These are phyloP conservation scores for Passer montanus DNA, from an alignment of 2,113 vertebrate genomes.

Conservation along the genomic window DNA sequence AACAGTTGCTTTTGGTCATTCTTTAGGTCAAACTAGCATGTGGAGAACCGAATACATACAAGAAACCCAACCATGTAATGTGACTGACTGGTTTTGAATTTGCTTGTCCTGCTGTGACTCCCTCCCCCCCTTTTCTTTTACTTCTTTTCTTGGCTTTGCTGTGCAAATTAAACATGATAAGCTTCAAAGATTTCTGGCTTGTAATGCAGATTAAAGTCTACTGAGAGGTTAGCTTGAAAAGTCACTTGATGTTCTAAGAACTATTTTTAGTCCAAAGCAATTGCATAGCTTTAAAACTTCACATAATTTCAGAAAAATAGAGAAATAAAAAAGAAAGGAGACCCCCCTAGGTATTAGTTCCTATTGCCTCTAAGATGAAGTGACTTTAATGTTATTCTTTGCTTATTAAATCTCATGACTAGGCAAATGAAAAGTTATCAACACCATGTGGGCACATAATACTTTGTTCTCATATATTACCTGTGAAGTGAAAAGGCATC, in stretches of 20 bases:
- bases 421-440: background rate
- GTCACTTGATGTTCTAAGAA: slow-evolving; percentile 18
- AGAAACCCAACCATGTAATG: slow-evolving; percentile 46
- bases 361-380: background rate
- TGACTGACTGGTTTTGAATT: slow-evolving; percentile 37
- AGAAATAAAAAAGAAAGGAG: background rate
- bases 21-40: slow-evolving; percentile 62
- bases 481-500: background rate
- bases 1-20: slow-evolving; percentile 35
- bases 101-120: slow-evolving; percentile 29
- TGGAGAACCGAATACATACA: slow-evolving; percentile 44
- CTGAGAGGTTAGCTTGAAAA: slow-evolving; percentile 45
- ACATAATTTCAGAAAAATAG: background rate
- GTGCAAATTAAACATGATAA: slow-evolving; percentile 56
- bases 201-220: slow-evolving; percentile 58
- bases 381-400: background rate
- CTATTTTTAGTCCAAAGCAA: slow-evolving; percentile 48
- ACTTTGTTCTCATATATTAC: background rate
- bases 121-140: background rate
- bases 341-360: background rate
- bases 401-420: background rate
- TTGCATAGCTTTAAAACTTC: background rate
- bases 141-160: slow-evolving; percentile 46
- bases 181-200: slow-evolving; percentile 56
- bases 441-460: background rate